Base-by-base conservation (phyloP, 2,888 invertebrate species). In the Troides oblongomaculatus region DNA sequence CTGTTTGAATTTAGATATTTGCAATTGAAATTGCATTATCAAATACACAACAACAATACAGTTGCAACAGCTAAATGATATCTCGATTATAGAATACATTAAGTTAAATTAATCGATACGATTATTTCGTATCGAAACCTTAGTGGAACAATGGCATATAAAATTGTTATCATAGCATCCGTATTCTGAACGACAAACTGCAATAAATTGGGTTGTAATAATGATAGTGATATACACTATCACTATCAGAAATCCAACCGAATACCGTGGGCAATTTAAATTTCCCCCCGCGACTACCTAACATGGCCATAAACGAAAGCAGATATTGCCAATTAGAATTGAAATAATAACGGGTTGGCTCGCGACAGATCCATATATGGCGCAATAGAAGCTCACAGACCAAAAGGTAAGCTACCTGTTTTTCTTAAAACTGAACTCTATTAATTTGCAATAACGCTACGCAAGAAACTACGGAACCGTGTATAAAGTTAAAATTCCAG, bases 251-350 rank as follows among this genome's bases (percentile, higher is more conserved):
- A 61, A 25, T 50, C 59, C 36, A 21, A 46, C 14, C 46, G 14
- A 46, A 46, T 46, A 46, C 46, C 46, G 10, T 14, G 46, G 62
- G 58, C 57, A 58, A 57, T 70, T 62, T 66, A 66, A 66, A 70
- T 70, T 62, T 66, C 62, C 56, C 63, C 62, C 59, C 43, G 58
- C 70, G 66, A 68, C 69, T 72, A 71, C 73, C 73, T 63, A 71
- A 73, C 67, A 65, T 66, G 72, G 73, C 70, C n/a, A 57, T 69
- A 72, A 73, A 73, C 64, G 73, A 72, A 73, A 73, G 70, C 70
- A 62, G 72, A 71, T 68, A 72, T 71, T 72, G 72, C 70, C 73
- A 72, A 71, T 73, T 73, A 72, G 67, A 73, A 46, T 62, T 73
- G 70, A 73, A 72, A 73, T 73, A 72, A 73, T 73, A 72, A 72